Evolutionary conservation across 2,888 invertebrate genomes (phyloP).

Genomic region (Ennomos fuscantarius): DNA sequence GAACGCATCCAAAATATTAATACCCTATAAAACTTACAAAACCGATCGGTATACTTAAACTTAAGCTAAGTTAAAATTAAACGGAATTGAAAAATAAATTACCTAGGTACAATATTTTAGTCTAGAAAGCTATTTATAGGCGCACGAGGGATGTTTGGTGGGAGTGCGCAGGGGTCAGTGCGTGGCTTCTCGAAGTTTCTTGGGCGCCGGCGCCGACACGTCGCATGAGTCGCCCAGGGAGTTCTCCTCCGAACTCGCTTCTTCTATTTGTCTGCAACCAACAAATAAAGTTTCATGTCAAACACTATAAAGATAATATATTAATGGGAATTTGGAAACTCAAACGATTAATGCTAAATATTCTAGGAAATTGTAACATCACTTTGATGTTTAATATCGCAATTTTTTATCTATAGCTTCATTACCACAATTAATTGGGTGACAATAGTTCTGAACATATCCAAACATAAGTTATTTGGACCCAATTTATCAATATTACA

Average conservation of each 20-base stretch:
- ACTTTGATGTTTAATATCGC: too few relatives aligned
- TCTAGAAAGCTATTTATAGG: constrained; percentile 83
- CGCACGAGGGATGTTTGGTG: constrained; percentile 72
- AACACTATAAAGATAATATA: too few relatives aligned
- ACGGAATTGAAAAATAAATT: constrained; percentile 86
- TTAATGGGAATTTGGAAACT: too few relatives aligned
- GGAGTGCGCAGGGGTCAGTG: constrained; percentile 78
- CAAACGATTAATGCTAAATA: too few relatives aligned
- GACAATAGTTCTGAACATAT: too few relatives aligned
- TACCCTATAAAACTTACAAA: constrained; percentile 86
- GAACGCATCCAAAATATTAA: constrained; percentile 72
- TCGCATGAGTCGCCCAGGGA: constrained; percentile 76
- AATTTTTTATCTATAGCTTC: too few relatives aligned
- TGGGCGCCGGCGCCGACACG: constrained; percentile 64
- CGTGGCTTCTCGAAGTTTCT: constrained; percentile 79
- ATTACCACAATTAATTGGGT: too few relatives aligned
- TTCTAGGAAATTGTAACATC: too few relatives aligned
- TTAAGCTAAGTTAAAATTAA: constrained; percentile 85
- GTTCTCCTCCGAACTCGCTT: constrained; percentile 84
- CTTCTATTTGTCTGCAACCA: constrained; percentile 74
- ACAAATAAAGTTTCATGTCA: constrained; percentile 13
- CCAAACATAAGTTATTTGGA: too few relatives aligned
- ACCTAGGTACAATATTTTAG: constrained; percentile 85
- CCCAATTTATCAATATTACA: too few relatives aligned
- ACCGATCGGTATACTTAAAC: constrained; percentile 82